Conservation (phyloP, 2,888 invertebrate genomes). For the Scaptomyza parva region DNA sequence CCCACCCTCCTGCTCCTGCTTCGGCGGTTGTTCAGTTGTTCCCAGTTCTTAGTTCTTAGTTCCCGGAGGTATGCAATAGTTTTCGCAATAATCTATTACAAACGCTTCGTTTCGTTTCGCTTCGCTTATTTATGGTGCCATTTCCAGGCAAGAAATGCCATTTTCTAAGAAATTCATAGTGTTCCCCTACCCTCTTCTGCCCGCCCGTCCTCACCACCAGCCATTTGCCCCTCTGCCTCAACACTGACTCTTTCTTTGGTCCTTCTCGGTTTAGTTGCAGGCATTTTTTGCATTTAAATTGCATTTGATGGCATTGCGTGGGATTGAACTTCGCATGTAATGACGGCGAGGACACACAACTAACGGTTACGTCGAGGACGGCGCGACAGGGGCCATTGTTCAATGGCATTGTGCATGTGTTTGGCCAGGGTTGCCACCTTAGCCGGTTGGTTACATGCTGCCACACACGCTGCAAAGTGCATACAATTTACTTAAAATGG, state of each 20-base stretch:
- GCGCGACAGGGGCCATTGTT: constrained; percentile 3
- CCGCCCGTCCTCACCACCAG: no score
- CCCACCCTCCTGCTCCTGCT: not conserved
- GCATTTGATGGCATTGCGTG: constrained; percentile 71
- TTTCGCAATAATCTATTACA: constrained; percentile 75
- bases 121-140: constrained; percentile 71
- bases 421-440: constrained; percentile 37
- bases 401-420: constrained; percentile 3
- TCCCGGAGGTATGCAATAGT: constrained; percentile 67
- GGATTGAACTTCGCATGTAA: constrained; percentile 60
- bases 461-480: constrained; percentile 45
- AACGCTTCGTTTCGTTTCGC: constrained; percentile 44
- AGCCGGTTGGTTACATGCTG: constrained; percentile 39
- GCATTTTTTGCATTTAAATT: constrained; percentile 75
- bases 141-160: constrained; percentile 56
- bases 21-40: not conserved
- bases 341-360: constrained; percentile 46
- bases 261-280: constrained; percentile 34
- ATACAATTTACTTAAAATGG: constrained; percentile 55
- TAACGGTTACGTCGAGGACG: constrained; percentile 29
- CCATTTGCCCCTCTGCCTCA: no score
- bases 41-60: constrained; percentile 20
- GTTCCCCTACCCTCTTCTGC: not conserved
- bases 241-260: constrained; percentile 1
- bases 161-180: constrained; percentile 58